Base-by-base conservation (phyloP, 2,888 invertebrate genomes). In the Drosophila meridionalis region DNA sequence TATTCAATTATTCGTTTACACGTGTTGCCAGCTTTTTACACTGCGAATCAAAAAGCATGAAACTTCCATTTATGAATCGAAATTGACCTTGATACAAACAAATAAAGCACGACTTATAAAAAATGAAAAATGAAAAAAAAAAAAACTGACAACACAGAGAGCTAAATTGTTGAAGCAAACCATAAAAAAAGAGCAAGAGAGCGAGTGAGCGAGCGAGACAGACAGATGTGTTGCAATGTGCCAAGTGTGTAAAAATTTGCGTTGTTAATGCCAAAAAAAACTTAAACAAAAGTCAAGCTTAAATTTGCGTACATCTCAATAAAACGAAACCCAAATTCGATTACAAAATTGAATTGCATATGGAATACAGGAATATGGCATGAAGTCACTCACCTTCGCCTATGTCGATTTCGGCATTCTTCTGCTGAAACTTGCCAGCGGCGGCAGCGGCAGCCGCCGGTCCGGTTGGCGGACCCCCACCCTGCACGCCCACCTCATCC, bases 401-500 rank as follows among this genome's bases (percentile, higher is more conserved):
- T 63, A 93, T 90, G 73, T 93, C 92, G 72, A 93, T 90, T 85
- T 93, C 92, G 67, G 93, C 92, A 76, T 92, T 91, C 78, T 92
- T 92, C 64, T 92, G 84, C 75, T 92, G 92, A 69, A 93, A 92
- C 82, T 93, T 92, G 58, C 90, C 90, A 30, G 91, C 83, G 0
- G 80, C 76, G 2, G 89, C 89, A 14, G 90, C 89, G 28, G 91
- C 83, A 0, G 79, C 78, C 3, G 89, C 89, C 14, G 90, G 87
- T 56, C 90, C 90, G 36, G 87, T 87, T 2, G 88, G 86, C 4
- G 81, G 53, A 3, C 73, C 83, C 0, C 48, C 82, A 4, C 64
- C 81, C 62, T 79, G 71, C 3, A 81, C 83, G n/a, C 67, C 78
- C 48, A 83, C 90, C 66, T 89, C 91, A 66, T 91, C 91, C 43